Evolutionary conservation across 2,113 vertebrate species (phyloP).

Genomic region (Mobula hypostoma): DNA sequence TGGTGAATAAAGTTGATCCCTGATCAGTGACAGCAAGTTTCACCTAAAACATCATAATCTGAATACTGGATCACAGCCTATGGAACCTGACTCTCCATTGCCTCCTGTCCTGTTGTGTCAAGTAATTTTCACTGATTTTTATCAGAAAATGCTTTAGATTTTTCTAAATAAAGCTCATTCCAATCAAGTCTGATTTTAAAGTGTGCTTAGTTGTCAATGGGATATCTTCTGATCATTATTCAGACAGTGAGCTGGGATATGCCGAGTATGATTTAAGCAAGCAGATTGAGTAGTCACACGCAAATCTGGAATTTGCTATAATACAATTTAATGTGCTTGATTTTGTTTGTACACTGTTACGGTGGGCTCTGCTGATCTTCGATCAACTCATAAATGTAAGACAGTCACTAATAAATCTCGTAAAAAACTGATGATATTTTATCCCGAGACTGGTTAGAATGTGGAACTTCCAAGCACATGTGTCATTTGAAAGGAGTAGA

Average conservation of each 20-base stretch:
- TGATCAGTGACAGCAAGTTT: neutral
- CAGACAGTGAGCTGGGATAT: neutral
- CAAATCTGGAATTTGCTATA: neutral
- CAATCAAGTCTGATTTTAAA: neutral
- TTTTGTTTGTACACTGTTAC: neutral
- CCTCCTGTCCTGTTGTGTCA: neutral
- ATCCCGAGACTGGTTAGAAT: neutral
- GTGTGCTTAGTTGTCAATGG: neutral
- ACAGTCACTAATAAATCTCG: neutral
- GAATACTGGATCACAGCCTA: neutral
- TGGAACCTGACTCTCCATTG: neutral
- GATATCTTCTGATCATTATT: neutral
- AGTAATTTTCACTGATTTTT: neutral
- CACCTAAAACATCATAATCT: neutral
- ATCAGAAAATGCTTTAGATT: neutral
- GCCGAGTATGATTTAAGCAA: neutral
- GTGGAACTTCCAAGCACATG: neutral
- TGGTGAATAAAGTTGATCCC: too few relatives aligned
- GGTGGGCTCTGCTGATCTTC: neutral
- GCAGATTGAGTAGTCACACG: neutral
- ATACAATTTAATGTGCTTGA: neutral
- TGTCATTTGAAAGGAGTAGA: neutral
- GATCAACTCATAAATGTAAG: neutral
- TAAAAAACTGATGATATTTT: neutral
- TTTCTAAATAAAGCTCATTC: neutral